A percentile compares a stretch with the other conserved stretches of the same genome.
phyloP scores from a whole-genome alignment of 1,140 invertebrate genomes.

The Chironomus striatipennis region DNA sequence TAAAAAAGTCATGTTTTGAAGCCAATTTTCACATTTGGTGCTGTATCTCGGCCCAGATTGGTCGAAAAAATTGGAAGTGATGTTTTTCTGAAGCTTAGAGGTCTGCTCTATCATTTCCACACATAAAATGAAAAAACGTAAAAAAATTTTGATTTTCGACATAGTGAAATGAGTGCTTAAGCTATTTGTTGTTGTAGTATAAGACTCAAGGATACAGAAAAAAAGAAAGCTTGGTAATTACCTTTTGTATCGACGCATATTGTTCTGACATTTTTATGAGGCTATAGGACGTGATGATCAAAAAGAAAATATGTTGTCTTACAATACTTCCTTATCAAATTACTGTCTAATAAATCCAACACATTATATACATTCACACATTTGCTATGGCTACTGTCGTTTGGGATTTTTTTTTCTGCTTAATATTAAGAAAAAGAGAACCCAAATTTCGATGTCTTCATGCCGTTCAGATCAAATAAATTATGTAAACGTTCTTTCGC shows the following conservation, averaged over 20 bases:
- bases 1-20: too few relatives aligned
- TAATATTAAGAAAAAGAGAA: neutral
- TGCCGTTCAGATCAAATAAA: slow-evolving; percentile 2
- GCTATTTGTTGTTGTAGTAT: neutral
- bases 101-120: too few relatives aligned
- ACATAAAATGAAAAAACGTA: too few relatives aligned
- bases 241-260: neutral
- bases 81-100: too few relatives aligned
- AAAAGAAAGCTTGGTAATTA: neutral
- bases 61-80: too few relatives aligned
- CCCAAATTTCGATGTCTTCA: neutral
- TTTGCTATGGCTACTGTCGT: neutral
- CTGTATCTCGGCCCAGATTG: too few relatives aligned
- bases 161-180: neutral
- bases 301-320: neutral
- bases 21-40: too few relatives aligned
- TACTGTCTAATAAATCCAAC: slow-evolving; percentile 22
- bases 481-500: neutral
- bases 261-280: neutral
- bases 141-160: too few relatives aligned
- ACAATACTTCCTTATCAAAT: neutral
- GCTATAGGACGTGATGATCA: slow-evolving; percentile 6
- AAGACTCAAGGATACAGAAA: too few relatives aligned
- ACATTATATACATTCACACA: neutral
- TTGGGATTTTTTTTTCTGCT: neutral